These are phyloP conservation scores for Diaphora mendica DNA, from an alignment of 2,888 invertebrate species.

Conservation along the genomic window DNA sequence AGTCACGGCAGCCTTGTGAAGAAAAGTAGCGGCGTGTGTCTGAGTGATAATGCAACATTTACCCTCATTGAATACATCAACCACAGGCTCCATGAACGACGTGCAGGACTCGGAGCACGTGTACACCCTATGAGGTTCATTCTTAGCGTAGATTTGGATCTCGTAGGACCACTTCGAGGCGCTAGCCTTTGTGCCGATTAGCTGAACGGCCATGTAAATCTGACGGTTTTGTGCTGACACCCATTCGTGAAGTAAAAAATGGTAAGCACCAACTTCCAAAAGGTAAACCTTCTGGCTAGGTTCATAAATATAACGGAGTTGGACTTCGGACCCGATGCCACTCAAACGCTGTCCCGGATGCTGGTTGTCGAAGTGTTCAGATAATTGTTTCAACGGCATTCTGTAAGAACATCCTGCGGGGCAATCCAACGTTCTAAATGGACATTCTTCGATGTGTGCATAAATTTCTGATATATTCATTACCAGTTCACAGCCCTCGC, in stretches of 20 bases:
- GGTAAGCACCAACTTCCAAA: constrained; percentile 55
- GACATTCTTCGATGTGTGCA: constrained; percentile 67
- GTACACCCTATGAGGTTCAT: constrained; percentile 64
- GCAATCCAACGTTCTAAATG: constrained; percentile 23
- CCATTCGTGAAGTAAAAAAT: constrained; percentile 67
- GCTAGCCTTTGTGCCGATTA: constrained; percentile 65
- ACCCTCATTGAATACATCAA: constrained; percentile 36
- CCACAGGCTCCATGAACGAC: constrained; percentile 47
- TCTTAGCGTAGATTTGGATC: constrained; percentile 72
- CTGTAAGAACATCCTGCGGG: constrained; percentile 8
- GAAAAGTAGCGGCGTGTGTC: constrained; percentile 37
- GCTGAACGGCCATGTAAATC: constrained; percentile 64
- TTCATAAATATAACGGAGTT: constrained; percentile 47
- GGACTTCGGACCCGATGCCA: constrained; percentile 65
- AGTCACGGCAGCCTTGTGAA: constrained; percentile 24
- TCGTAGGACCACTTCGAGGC: constrained; percentile 74
- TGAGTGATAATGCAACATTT: constrained; percentile 62
- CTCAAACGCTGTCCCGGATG: constrained; percentile 58
- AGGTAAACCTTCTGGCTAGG: constrained; percentile 57
- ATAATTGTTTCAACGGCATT: constrained; percentile 69
- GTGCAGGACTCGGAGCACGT: constrained; percentile 59
- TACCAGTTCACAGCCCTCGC: constrained; percentile 64
- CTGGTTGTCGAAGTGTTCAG: constrained; percentile 59
- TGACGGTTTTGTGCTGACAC: constrained; percentile 47
- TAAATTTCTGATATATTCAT: constrained; percentile 59